Base-by-base conservation (phyloP, 2,888 invertebrate species). In the Pterostichus niger region DNA sequence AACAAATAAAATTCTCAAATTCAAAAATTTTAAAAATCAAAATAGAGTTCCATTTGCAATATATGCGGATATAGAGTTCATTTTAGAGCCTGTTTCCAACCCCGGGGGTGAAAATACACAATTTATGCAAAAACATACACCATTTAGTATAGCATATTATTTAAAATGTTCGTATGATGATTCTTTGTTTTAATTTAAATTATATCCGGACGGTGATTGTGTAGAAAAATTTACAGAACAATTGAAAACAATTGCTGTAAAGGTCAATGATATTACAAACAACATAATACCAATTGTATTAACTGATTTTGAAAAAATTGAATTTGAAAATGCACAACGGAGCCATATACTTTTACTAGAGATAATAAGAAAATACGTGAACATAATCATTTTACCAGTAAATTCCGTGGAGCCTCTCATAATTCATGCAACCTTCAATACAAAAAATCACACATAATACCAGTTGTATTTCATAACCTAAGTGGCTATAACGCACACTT, bases 381-480 rank as follows among this genome's bases (percentile, higher is more conserved):
- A 84, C 85, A 86, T 56, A 84, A 84, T 15, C 85, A 86, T 73
- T 82, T 84, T 0, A 85, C 84, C 0, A 84, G 85, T 5, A 83
- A 84, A 17, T 86, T 84, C 82, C 76, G 85, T 2, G 85, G 85
- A 56, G 78, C 86, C 6, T 86, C 86, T 1, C 86, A 87, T 84
- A 75, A 83, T 46, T 68, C 33, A 10, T 87, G 86, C 82, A 86
- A 87, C 75, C 10, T 86, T 6, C 85, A 86, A 56, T 87, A 85
- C 49, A 44, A 84, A 46, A 84, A 86, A 56, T 68, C 84, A 6
- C 61, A 79, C 17, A 44, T 40, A 17, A 82, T 87, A 33, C 86
- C 86, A 15, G 85, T 87, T 2, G 84, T 87, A 0, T 87, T 87
- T 84, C 87, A 87, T 80, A 86, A 87, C 84, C 77, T 87, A 7